A percentile compares a stretch with the other conserved stretches of the same genome.
Evolutionary conservation across 92 coral and sea anemone species (phyloP).

Genomic region (Anthopleura xanthogrammica): DNA sequence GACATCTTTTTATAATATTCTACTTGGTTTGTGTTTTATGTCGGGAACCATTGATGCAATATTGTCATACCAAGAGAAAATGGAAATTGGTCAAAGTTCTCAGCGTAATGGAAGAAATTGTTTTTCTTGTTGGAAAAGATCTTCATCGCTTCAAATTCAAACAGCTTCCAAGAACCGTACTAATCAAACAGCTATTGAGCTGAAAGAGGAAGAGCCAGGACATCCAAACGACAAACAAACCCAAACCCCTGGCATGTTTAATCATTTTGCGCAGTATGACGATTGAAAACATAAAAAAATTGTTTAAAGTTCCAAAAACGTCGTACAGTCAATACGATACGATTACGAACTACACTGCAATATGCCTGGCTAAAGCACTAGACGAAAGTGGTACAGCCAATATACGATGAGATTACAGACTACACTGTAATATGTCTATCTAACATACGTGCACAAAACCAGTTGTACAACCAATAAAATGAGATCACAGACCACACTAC

Average conservation of each 20-base stretch:
- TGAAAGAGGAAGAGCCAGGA: neutral
- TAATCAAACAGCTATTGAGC: neutral
- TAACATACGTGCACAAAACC: no score
- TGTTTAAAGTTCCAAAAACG: no score
- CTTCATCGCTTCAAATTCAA: neutral
- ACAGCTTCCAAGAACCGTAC: neutral
- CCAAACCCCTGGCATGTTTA: neutral
- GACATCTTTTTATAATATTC: neutral
- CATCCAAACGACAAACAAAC: neutral
- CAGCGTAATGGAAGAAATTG: neutral
- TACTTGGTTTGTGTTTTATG: constrained; percentile 60
- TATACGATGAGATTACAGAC: no score
- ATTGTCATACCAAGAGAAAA: constrained; percentile 34
- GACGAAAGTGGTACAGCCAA: no score
- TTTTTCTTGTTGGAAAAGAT: neutral
- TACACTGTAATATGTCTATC: no score
- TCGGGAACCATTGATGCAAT: constrained; percentile 55
- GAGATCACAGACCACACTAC: no score
- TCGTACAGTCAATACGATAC: no score
- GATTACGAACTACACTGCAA: no score
- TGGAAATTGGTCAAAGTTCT: neutral
- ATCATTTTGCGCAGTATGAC: neutral
- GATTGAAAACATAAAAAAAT: no score
- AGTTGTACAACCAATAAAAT: no score
- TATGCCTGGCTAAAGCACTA: no score